These are phyloP conservation scores for Limnodromus scolopaceus DNA, from an alignment of 2,797 vertebrate species.

Conservation along the genomic window DNA sequence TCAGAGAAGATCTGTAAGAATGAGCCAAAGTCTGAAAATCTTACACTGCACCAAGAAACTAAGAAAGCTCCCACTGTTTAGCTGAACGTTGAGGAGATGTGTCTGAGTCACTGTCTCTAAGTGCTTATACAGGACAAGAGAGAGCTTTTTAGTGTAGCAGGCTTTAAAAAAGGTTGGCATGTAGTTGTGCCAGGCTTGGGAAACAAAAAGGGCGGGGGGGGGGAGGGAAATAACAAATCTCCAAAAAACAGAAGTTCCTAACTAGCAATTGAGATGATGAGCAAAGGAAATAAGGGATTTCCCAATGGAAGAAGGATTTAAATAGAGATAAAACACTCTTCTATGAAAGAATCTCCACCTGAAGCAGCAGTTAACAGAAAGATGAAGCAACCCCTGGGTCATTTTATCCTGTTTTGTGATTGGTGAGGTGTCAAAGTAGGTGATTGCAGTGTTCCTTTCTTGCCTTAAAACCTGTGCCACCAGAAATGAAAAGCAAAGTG, in stretches of 20 bases:
- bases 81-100: not conserved
- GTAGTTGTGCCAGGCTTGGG: not conserved
- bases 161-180: not conserved
- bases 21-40: not conserved
- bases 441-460: fast-evolving
- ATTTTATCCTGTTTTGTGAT: no score
- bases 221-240: no score
- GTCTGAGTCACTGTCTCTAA: not conserved
- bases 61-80: not conserved
- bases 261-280: not conserved
- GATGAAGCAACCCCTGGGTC: not conserved
- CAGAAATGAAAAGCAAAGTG: fast-evolving
- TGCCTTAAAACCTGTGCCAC: not conserved
- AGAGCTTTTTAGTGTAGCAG: not conserved
- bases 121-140: not conserved
- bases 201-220: not conserved
- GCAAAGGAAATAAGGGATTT: not conserved
- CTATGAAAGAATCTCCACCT: fast-evolving
- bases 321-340: not conserved
- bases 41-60: not conserved
- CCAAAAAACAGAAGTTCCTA: fast-evolving
- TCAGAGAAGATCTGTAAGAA: not conserved
- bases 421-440: not conserved
- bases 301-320: not conserved
- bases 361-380: not conserved